phyloP scores from a whole-genome alignment of 2,888 invertebrate species.

The Oxytorus armatus region DNA sequence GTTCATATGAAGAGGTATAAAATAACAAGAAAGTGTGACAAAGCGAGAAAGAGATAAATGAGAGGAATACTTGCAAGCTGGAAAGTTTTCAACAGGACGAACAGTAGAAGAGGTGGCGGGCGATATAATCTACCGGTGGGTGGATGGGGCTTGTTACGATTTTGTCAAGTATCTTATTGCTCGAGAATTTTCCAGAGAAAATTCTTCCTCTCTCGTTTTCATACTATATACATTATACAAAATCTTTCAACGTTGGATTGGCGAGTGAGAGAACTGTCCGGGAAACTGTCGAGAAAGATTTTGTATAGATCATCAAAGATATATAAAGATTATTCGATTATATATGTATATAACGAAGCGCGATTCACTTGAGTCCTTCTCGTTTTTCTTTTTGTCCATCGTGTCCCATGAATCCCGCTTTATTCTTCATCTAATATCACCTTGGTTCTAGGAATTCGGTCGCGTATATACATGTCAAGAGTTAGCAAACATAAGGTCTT shows the following conservation, averaged over 20 bases:
- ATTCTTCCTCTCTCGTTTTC: background rate
- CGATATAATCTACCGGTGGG: too few species aligned
- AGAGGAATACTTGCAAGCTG: constrained; percentile 45
- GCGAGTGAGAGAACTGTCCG: constrained; percentile 19
- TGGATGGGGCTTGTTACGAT: constrained; percentile 44
- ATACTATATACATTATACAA: constrained; percentile 31
- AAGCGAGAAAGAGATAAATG: constrained; percentile 60
- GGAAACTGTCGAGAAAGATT: too few species aligned
- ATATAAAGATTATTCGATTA: background rate
- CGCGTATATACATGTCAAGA: background rate
- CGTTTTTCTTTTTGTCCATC: constrained; percentile 47
- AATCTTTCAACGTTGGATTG: constrained; percentile 34
- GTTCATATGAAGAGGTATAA: constrained; percentile 64
- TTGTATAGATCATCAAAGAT: too few species aligned
- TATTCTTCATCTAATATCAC: constrained; percentile 46
- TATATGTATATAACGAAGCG: constrained; percentile 27
- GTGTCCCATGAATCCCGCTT: constrained; percentile 15
- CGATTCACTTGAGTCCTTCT: constrained; percentile 35
- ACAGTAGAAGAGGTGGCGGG: constrained; percentile 15
- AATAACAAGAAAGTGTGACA: constrained; percentile 62
- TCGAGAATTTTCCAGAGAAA: constrained; percentile 43
- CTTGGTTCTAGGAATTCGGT: constrained; percentile 32
- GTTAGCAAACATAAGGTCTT: background rate
- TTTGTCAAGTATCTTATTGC: constrained; percentile 54
- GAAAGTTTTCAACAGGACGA: constrained; percentile 50